Percentiles rank a stretch among this genome's conserved stretches.
Evolutionary conservation across 2,797 vertebrate genomes (phyloP).

Genomic region (Enteromius argenteus): DNA sequence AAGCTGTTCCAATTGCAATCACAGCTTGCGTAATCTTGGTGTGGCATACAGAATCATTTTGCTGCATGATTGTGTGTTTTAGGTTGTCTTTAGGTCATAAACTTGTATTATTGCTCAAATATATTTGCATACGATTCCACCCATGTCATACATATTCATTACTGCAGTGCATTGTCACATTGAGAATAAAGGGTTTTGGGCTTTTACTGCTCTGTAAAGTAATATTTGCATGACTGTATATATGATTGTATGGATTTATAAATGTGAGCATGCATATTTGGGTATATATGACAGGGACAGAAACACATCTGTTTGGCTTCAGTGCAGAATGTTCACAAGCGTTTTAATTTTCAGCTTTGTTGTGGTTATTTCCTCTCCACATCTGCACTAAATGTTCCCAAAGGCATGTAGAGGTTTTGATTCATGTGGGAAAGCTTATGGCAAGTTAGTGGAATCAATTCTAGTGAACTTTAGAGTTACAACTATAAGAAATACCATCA

Average conservation of each 20-base stretch:
- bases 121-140: conserved; percentile 27
- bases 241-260: conserved; percentile 11
- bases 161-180: neutral
- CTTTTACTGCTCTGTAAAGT: neutral
- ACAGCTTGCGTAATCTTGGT: conserved; percentile 60
- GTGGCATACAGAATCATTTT: conserved; percentile 55
- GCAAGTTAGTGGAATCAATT: neutral
- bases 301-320: conserved; percentile 15
- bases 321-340: conserved; percentile 39
- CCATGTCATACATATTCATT: conserved; percentile 47
- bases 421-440: conserved; percentile 52
- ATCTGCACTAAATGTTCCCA: conserved; percentile 37
- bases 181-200: neutral
- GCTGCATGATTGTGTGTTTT: conserved; percentile 35
- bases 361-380: conserved; percentile 3
- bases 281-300: conserved; percentile 18
- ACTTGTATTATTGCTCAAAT: conserved; percentile 46
- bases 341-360: conserved; percentile 17
- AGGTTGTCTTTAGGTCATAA: conserved; percentile 31
- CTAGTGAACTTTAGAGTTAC: neutral
- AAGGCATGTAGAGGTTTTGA: conserved; percentile 56
- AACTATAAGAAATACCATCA: neutral
- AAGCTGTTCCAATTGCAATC: conserved; percentile 59
- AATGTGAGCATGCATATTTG: conserved; percentile 22
- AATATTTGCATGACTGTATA: conserved; percentile 14